phyloP scores from a whole-genome alignment of 2,888 invertebrate species.

The Scrobipalpa costella region DNA sequence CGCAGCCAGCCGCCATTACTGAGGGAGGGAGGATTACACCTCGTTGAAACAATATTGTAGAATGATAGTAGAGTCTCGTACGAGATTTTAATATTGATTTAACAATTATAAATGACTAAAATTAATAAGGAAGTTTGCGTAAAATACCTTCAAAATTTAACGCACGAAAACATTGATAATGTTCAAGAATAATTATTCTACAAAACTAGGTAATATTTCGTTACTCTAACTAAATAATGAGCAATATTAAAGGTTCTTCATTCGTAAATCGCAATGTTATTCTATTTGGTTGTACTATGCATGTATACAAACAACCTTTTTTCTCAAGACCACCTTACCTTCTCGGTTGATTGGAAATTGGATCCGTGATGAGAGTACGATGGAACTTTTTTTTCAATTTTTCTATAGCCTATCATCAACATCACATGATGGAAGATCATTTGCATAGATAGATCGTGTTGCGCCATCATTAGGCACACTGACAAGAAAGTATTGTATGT shows the following conservation, averaged over 20 bases:
- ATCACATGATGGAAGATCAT: constrained; percentile 23
- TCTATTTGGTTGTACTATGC: no score
- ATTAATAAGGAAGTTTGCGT: no score
- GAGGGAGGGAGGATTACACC: not conserved
- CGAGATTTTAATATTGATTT: no score
- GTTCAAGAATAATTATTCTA: no score
- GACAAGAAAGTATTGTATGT: constrained; percentile 32
- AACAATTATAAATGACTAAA: no score
- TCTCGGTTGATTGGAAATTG: constrained; percentile 15
- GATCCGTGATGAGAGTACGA: not conserved
- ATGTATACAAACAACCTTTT: not conserved
- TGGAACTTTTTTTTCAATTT: constrained; percentile 4
- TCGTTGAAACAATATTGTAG: not conserved
- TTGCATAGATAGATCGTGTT: constrained; percentile 29
- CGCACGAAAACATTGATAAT: no score
- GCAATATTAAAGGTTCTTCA: no score
- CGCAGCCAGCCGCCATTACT: constrained; percentile 9
- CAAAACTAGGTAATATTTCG: no score
- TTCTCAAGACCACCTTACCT: not conserved
- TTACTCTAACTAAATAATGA: no score
- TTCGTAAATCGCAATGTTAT: no score
- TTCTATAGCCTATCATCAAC: constrained; percentile 15
- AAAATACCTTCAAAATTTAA: no score
- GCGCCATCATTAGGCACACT: constrained; percentile 32
- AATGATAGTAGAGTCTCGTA: no score